phyloP scores from a whole-genome alignment of 2,888 invertebrate species.

The Dolichopus griseipennis region DNA sequence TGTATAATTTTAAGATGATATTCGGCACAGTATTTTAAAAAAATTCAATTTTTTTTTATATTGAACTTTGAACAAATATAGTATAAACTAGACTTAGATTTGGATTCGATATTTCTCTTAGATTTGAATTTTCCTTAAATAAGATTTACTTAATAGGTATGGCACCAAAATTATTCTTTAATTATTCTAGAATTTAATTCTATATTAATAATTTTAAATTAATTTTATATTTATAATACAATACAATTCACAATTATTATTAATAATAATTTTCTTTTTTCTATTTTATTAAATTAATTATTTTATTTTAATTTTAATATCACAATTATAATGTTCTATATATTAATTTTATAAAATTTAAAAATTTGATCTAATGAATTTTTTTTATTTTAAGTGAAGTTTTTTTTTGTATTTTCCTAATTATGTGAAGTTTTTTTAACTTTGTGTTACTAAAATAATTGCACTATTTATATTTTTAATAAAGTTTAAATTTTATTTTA shows the following conservation, averaged over 20 bases:
- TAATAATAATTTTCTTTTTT: neutral
- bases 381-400: no score
- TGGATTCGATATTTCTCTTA: neutral
- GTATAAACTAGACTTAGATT: neutral
- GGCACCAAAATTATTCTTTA: neutral
- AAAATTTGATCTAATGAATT: no score
- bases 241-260: neutral
- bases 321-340: neutral
- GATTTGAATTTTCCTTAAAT: neutral
- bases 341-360: no score
- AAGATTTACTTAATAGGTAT: neutral
- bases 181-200: neutral
- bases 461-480: no score
- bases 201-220: neutral
- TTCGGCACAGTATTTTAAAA: conserved; percentile 1
- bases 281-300: neutral
- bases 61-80: neutral
- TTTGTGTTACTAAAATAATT: no score
- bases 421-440: no score
- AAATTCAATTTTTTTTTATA: neutral
- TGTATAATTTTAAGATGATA: neutral
- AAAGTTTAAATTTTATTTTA: no score
- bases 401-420: no score
- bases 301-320: neutral
- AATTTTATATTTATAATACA: neutral